Percentiles rank a stretch among this genome's conserved stretches.
Conservation (phyloP, 2,113 vertebrate genomes). For the Lipophrys pholis region DNA sequence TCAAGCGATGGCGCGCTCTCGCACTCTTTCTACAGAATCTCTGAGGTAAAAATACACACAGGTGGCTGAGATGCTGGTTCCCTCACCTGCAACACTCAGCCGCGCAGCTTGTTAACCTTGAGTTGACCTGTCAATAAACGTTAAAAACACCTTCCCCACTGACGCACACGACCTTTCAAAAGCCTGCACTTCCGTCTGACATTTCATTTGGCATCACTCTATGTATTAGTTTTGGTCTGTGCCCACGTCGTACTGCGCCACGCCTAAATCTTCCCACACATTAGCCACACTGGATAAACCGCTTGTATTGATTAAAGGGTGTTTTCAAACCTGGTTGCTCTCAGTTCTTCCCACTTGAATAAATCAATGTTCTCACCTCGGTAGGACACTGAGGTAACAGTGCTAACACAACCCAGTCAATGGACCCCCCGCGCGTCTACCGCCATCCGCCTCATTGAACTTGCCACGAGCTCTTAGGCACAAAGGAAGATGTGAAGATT, state of each 20-base stretch:
- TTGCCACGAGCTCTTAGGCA: conserved; percentile 50
- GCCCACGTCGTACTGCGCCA: conserved; percentile 34
- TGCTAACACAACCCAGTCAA: conserved; percentile 52
- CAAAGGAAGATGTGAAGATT: conserved; percentile 31
- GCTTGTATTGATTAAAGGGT: conserved; percentile 76
- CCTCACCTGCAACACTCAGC: conserved; percentile 10
- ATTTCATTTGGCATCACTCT: conserved; percentile 62
- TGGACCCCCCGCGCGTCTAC: conserved; percentile 33
- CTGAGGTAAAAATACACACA: neutral
- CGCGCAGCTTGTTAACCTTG: conserved; percentile 44
- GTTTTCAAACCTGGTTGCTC: conserved; percentile 62
- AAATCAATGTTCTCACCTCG: conserved; percentile 71
- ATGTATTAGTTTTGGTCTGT: conserved; percentile 55
- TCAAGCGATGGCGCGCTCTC: too few relatives aligned
- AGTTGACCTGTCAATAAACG: conserved; percentile 56
- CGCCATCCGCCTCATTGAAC: conserved; percentile 54
- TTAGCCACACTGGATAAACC: conserved; percentile 56
- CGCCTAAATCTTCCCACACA: conserved; percentile 53
- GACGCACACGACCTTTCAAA: conserved; percentile 56
- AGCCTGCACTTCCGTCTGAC: conserved; percentile 33
- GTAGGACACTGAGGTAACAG: conserved; percentile 61
- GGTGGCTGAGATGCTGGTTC: neutral
- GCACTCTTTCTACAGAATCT: too few relatives aligned
- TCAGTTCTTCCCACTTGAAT: conserved; percentile 32
- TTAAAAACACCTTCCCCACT: conserved; percentile 52